phyloP scores from a whole-genome alignment of 2,797 vertebrate species.

The Lacerta viridis region DNA sequence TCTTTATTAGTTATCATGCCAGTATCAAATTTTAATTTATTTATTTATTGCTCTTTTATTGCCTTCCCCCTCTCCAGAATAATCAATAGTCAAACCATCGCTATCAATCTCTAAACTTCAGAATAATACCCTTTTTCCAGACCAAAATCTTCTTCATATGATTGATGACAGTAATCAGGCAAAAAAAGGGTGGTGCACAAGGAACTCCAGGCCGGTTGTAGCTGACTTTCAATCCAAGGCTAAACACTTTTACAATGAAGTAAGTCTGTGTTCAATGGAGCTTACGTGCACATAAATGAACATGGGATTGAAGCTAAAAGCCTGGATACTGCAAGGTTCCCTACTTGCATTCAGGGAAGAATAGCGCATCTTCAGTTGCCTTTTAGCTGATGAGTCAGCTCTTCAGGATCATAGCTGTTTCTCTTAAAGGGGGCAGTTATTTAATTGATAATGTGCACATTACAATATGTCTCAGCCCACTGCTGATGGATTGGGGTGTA shows the following conservation, averaged over 20 bases:
- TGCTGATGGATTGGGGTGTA: too few relatives aligned
- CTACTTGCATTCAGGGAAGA: too few relatives aligned
- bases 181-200: slow-evolving; percentile 60
- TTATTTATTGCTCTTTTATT: slow-evolving; percentile 9
- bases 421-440: too few relatives aligned
- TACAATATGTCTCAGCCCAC: too few relatives aligned
- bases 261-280: not conserved
- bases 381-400: too few relatives aligned
- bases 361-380: too few relatives aligned
- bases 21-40: slow-evolving; percentile 38
- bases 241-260: not conserved
- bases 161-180: slow-evolving; percentile 80
- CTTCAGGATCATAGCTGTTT: too few relatives aligned
- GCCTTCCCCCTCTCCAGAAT: slow-evolving; percentile 25
- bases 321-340: not conserved
- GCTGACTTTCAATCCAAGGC: slow-evolving; percentile 57
- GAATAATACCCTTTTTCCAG: slow-evolving; percentile 77
- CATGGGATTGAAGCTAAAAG: not conserved
- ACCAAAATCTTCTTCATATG: slow-evolving; percentile 66
- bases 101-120: slow-evolving; percentile 72
- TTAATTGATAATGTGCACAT: too few relatives aligned
- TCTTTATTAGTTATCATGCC: slow-evolving; percentile 28
- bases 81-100: slow-evolving; percentile 72
- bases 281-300: not conserved
- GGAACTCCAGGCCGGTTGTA: slow-evolving; percentile 55